These are phyloP conservation scores for Andrena praecox DNA, from an alignment of 2,888 invertebrate genomes.

Conservation along the genomic window DNA sequence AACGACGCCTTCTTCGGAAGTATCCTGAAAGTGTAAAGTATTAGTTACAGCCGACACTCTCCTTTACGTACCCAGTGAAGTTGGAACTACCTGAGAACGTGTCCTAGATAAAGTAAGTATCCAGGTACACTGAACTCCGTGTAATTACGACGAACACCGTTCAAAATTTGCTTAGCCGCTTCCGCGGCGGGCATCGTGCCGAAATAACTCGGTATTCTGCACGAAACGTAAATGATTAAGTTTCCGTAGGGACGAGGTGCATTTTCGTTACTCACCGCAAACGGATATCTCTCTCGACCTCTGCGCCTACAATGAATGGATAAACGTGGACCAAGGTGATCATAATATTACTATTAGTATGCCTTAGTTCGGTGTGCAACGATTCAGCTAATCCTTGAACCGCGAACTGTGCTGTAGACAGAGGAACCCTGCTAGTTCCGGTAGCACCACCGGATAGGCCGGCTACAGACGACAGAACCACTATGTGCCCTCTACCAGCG, in stretches of 20 bases:
- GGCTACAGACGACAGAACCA: conserved; percentile 88
- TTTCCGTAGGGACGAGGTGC: not conserved
- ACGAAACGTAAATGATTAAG: conserved; percentile 15
- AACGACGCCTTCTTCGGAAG: conserved; percentile 88
- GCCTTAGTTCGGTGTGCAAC: conserved; percentile 87
- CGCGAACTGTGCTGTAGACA: conserved; percentile 89
- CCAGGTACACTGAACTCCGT: conserved; percentile 88
- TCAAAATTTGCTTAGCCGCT: conserved; percentile 87
- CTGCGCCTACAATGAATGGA: conserved; percentile 87
- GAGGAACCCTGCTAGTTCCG: conserved; percentile 85
- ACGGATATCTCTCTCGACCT: conserved; percentile 86
- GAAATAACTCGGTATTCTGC: conserved; percentile 89
- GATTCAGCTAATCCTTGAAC: conserved; percentile 89
- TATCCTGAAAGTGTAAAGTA: conserved; percentile 83
- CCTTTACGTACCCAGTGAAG: conserved; percentile 8
- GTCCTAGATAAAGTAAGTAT: conserved; percentile 87
- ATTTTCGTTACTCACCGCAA: conserved; percentile 84
- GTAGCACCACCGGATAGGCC: conserved; percentile 87
- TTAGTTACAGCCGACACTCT: conserved; percentile 5
- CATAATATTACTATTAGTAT: conserved; percentile 87
- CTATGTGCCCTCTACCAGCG: conserved; percentile 87
- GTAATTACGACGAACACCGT: conserved; percentile 88
- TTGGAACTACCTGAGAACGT: conserved; percentile 84
- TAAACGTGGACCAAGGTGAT: conserved; percentile 88
- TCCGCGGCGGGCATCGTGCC: conserved; percentile 87